A percentile compares a stretch with the other conserved stretches of the same genome.
phyloP scores from a whole-genome alignment of 2,797 vertebrate genomes.

The Sternotherus odoratus region DNA sequence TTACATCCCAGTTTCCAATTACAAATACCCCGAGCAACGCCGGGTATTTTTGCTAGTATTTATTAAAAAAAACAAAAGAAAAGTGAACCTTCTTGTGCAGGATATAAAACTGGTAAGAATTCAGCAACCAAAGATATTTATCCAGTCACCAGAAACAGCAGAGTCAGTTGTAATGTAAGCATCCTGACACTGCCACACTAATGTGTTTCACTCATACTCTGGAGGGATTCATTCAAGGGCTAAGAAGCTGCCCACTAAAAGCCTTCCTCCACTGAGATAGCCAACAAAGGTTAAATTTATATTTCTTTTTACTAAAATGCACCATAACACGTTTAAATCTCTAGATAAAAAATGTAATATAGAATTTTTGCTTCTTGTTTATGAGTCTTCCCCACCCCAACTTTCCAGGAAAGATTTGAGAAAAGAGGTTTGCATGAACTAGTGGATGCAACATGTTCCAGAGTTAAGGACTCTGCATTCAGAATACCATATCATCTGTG shows the following conservation, averaged over 20 bases:
- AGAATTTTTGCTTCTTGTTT: background rate
- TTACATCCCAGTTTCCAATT: too few relatives aligned
- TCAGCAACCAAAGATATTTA: background rate
- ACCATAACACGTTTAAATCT: background rate
- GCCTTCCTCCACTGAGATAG: background rate
- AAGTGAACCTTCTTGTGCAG: background rate
- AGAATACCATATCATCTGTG: background rate
- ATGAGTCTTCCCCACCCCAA: background rate
- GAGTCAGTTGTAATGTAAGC: background rate
- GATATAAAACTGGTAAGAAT: background rate
- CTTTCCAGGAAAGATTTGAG: background rate
- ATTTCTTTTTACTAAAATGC: background rate
- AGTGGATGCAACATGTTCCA: background rate
- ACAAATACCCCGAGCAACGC: too few relatives aligned
- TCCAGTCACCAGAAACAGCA: background rate
- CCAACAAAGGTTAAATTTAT: background rate
- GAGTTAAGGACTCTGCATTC: background rate
- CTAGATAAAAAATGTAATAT: background rate
- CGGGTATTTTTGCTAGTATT: too few relatives aligned
- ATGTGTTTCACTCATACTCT: background rate
- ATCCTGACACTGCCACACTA: background rate
- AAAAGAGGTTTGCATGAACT: accelerated
- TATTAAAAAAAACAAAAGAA: background rate
- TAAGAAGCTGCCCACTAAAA: background rate
- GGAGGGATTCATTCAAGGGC: background rate